A percentile compares a stretch with the other conserved stretches of the same genome.
These are phyloP conservation scores for Trididemnum nubilum DNA, from an alignment of 23 tunicate species.

Conservation along the genomic window DNA sequence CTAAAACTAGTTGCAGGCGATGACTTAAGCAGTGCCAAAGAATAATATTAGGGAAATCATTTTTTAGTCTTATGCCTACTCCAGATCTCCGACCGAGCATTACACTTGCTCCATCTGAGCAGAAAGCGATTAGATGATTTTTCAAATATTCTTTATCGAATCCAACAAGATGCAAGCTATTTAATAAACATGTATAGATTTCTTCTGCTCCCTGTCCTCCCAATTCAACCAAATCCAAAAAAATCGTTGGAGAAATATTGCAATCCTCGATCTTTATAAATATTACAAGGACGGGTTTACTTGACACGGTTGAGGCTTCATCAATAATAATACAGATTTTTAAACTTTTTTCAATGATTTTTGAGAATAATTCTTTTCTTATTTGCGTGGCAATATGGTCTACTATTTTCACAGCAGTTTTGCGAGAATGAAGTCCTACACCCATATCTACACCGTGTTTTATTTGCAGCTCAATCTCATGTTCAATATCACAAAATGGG, in stretches of 20 bases:
- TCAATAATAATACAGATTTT: constrained; percentile 57
- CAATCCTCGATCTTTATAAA: constrained; percentile 55
- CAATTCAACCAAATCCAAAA: constrained; percentile 59
- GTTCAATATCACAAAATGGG: constrained; percentile 49
- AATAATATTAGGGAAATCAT: constrained; percentile 43
- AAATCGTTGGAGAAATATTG: constrained; percentile 49
- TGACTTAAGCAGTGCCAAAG: constrained; percentile 56
- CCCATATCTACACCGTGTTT: constrained; percentile 65
- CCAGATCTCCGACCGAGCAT: constrained; percentile 52
- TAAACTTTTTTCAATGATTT: constrained; percentile 52
- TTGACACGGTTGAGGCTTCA: constrained; percentile 62
- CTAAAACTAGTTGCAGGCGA: constrained; percentile 43
- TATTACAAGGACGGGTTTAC: constrained; percentile 45
- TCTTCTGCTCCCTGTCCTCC: constrained; percentile 51
- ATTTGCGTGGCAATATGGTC: constrained; percentile 55
- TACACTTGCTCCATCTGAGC: constrained; percentile 66
- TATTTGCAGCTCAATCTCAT: constrained; percentile 65
- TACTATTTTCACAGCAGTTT: constrained; percentile 63
- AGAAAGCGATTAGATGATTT: constrained; percentile 42
- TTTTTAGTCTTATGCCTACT: constrained; percentile 46
- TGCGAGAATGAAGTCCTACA: constrained; percentile 49
- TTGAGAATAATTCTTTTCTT: constrained; percentile 42
- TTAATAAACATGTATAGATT: constrained; percentile 43
- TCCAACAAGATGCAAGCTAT: constrained; percentile 57
- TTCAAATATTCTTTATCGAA: constrained; percentile 53